Evolutionary conservation across 2,888 invertebrate species (phyloP), one percentile per base, ranked within the genome.

Genomic region (Apantesis nais): DNA sequence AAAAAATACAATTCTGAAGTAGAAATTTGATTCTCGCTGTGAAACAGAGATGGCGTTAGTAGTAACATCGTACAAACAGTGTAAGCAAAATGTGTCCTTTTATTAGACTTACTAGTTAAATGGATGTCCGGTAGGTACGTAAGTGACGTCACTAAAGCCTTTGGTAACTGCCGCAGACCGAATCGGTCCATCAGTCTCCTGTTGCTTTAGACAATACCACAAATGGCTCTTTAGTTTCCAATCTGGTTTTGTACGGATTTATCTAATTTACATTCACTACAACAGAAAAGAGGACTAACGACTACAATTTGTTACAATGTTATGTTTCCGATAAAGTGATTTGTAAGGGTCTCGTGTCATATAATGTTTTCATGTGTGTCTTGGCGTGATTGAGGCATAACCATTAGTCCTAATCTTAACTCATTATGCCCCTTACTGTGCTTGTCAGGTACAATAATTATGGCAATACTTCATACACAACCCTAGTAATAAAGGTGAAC

Each of bases 141-240:
- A 79, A 79, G 81, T 76, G 74, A 80, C 73, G 73, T 82, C 75
- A 67, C 75, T 75, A 77, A 80, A 82, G 76, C 79, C 75, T 79
- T 79, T 78, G 76, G 71, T 74, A 73, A 75, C 67, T 66, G 73
- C 62, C 73, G 70, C 79, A 74, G 62, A 77, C 74, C 75, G 71
- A 80, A 76, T 76, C 73, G 73, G 71, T 74, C 75, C 75, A 80
- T 79, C 83, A 75, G 74, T 76, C 73, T 80, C 77, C 67, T 78
- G 77, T 82, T 82, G 76, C 81, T 77, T 77, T 74, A 77, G 58
- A 76, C 79, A 77, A 75, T 73, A 75, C 82, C 77, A 66, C 80
- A 82, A 81, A 82, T 80, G 68, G 75, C 73, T 77, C 74, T 78
- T 74, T 72, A 76, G 72, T 72, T 74, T 62, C 64, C 66, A 74